These are phyloP conservation scores for Gila orcuttii DNA, from an alignment of 2,113 vertebrate species.

Conservation along the genomic window DNA sequence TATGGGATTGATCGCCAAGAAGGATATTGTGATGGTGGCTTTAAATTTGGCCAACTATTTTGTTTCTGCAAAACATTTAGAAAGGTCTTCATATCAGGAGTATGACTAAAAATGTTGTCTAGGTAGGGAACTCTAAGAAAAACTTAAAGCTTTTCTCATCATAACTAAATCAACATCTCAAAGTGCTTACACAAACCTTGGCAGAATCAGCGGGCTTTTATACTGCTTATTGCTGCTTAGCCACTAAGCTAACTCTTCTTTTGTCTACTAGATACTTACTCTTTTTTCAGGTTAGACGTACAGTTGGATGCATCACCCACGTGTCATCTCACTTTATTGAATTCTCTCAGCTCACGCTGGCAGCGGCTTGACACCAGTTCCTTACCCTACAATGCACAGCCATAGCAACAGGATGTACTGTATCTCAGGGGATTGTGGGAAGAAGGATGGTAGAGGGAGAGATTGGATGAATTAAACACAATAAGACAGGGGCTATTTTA, in stretches of 20 bases:
- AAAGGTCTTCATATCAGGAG: too few relatives aligned
- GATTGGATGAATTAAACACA: not conserved
- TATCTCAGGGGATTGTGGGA: conserved; percentile 2
- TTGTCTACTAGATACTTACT: not conserved
- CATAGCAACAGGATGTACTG: conserved; percentile 14
- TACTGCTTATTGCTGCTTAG: not conserved
- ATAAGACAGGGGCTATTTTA: conserved; percentile 21
- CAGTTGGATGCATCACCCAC: not conserved
- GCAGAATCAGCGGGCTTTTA: not conserved
- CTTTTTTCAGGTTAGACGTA: not conserved
- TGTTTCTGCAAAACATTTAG: too few relatives aligned
- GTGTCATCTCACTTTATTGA: conserved; percentile 28
- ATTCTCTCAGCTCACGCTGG: conserved; percentile 27
- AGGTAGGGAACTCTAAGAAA: too few relatives aligned
- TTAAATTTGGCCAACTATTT: too few relatives aligned
- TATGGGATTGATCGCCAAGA: too few relatives aligned
- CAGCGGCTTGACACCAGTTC: not conserved
- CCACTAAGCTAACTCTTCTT: not conserved
- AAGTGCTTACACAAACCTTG: not conserved
- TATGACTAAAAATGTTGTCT: too few relatives aligned
- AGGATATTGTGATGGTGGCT: too few relatives aligned
- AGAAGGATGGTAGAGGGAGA: not conserved
- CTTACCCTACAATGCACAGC: conserved; percentile 23
- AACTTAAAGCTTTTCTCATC: too few relatives aligned
- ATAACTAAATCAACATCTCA: too few relatives aligned